These are phyloP conservation scores for Phenganax subtilis DNA, from an alignment of 92 coral and sea anemone species.

Conservation along the genomic window DNA sequence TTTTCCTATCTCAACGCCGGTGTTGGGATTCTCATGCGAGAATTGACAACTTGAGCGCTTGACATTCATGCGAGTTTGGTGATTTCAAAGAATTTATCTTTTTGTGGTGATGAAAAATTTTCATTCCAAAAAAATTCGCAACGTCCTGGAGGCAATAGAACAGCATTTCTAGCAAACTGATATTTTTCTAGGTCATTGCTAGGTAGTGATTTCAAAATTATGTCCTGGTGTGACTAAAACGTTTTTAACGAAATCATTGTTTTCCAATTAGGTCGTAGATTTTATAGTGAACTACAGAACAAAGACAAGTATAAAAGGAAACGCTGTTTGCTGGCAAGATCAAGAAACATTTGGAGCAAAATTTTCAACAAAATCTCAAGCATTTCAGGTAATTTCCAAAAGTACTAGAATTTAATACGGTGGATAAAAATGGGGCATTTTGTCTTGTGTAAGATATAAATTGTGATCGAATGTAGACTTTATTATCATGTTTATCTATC, in stretches of 20 bases:
- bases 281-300: slow-evolving; percentile 32
- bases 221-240: not conserved
- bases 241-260: not conserved
- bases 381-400: slow-evolving; percentile 10
- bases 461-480: not conserved
- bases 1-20: no score
- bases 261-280: slow-evolving; percentile 19
- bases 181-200: no score
- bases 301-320: slow-evolving; percentile 27
- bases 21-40: no score
- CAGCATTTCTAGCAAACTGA: no score
- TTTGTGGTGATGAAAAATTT: no score
- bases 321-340: slow-evolving; percentile 37
- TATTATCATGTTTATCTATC: not conserved
- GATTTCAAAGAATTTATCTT: no score
- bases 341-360: slow-evolving; percentile 31
- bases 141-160: no score
- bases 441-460: not conserved
- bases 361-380: slow-evolving; percentile 27
- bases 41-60: no score
- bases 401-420: not conserved
- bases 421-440: not conserved
- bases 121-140: no score
- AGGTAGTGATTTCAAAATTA: not conserved
- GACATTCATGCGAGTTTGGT: no score